A percentile compares a stretch with the other conserved stretches of the same genome.
Conservation (phyloP, 2,797 vertebrate species). For the Sebastes matsubarae region DNA sequence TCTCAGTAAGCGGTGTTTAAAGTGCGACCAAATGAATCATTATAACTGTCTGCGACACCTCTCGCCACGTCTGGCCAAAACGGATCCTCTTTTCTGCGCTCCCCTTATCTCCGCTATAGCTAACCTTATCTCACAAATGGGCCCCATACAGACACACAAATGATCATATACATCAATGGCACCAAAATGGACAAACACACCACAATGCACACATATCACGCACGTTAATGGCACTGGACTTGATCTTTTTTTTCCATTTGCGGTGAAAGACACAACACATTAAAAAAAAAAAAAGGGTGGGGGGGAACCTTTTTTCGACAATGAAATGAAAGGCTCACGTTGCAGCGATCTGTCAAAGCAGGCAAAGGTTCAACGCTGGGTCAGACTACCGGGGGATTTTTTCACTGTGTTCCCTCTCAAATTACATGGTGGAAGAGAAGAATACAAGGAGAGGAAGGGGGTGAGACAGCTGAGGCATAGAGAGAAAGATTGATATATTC, state of each 20-base stretch:
- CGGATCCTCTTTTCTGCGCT: constrained; percentile 60
- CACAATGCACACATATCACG: constrained; percentile 56
- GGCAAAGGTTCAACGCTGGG: constrained; percentile 77
- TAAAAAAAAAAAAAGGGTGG: constrained; percentile 24
- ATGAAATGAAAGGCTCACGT: constrained; percentile 77
- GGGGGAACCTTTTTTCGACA: constrained; percentile 30
- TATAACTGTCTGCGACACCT: constrained; percentile 55
- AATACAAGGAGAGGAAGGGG: constrained; percentile 39
- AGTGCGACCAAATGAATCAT: constrained; percentile 56
- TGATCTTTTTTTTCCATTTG: constrained; percentile 79
- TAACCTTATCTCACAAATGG: constrained; percentile 74
- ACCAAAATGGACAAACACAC: constrained; percentile 57
- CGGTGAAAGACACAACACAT: constrained; percentile 69
- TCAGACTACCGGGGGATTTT: constrained; percentile 70
- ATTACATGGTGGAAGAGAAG: constrained; percentile 60
- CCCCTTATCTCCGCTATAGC: constrained; percentile 63
- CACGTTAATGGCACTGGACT: constrained; percentile 67
- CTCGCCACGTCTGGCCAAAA: constrained; percentile 62
- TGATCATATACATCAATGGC: constrained; percentile 68
- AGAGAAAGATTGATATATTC: constrained; percentile 36
- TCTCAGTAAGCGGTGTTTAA: constrained; percentile 46
- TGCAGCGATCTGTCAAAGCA: constrained; percentile 75
- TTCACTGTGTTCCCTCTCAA: constrained; percentile 62
- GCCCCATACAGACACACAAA: constrained; percentile 59
- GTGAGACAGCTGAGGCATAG: constrained; percentile 30